Percentiles rank a stretch among this genome's conserved stretches.
Evolutionary conservation across 2,113 vertebrate species (phyloP).

Genomic region (Erythrocebus patas): DNA sequence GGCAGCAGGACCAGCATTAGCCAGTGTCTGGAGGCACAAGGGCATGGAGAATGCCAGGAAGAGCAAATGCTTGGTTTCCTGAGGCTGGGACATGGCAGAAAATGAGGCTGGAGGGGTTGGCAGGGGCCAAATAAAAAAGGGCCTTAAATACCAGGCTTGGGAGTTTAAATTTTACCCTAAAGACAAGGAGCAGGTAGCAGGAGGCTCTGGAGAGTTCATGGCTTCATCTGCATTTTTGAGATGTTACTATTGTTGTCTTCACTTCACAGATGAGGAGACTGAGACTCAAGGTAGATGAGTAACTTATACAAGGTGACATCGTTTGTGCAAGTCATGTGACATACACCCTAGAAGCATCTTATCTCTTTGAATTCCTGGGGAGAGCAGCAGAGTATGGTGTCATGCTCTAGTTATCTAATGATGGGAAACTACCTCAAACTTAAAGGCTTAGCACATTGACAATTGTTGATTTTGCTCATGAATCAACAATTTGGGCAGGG

Average conservation of each 20-base stretch:
- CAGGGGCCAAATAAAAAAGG: not conserved
- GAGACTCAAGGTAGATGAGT: not conserved
- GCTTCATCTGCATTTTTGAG: not conserved
- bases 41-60: not conserved
- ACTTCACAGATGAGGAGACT: not conserved
- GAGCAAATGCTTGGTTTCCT: not conserved
- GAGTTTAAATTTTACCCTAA: not conserved
- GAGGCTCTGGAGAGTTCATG: not conserved
- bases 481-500: not conserved
- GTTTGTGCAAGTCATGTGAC: not conserved
- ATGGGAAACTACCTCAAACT: not conserved
- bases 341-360: not conserved
- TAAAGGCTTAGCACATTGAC: not conserved
- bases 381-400: not conserved
- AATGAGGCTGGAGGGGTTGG: not conserved
- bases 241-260: not conserved
- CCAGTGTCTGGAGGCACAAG: not conserved
- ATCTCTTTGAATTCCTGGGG: not conserved
- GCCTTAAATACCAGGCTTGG: not conserved
- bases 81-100: not conserved
- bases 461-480: too few relatives aligned
- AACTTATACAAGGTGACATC: not conserved
- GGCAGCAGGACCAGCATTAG: not conserved
- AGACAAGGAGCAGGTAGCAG: not conserved
- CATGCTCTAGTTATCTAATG: not conserved